Evolutionary conservation across 2,888 invertebrate genomes (phyloP).

Genomic region (Gymnosoma rotundatum): DNA sequence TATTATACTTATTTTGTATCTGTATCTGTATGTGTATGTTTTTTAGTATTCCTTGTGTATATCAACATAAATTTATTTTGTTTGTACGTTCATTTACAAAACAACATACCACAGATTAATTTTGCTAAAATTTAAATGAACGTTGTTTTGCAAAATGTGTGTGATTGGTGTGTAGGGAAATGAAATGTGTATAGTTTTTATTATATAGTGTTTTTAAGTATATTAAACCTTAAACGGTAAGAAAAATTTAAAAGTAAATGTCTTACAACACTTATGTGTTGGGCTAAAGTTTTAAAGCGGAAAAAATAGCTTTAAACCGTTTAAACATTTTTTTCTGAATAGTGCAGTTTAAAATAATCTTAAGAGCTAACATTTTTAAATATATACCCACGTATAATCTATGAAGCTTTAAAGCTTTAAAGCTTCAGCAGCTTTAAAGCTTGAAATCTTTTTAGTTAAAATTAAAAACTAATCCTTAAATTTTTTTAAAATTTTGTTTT

Average conservation of each 20-base stretch:
- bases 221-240: conserved; percentile 26
- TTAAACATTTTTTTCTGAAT: too few relatives aligned
- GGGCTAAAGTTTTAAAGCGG: too few relatives aligned
- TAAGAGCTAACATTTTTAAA: too few relatives aligned
- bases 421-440: too few relatives aligned
- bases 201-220: conserved; percentile 2
- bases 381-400: too few relatives aligned
- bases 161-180: background rate
- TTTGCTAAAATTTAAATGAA: conserved; percentile 44
- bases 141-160: background rate
- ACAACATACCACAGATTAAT: conserved; percentile 62
- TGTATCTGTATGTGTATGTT: background rate
- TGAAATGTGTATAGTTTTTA: conserved; percentile 3
- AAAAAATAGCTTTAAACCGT: too few relatives aligned
- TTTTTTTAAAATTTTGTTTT: background rate
- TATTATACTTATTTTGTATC: background rate
- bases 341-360: too few relatives aligned
- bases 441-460: too few relatives aligned
- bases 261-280: too few relatives aligned
- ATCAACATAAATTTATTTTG: conserved; percentile 27
- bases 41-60: background rate
- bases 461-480: too few relatives aligned
- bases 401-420: too few relatives aligned
- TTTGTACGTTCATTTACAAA: conserved; percentile 37
- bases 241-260: background rate